A percentile compares a stretch with the other conserved stretches of the same genome.
These are phyloP conservation scores for Actinostola sp. DNA, from an alignment of 92 coral and sea anemone species.

Conservation along the genomic window DNA sequence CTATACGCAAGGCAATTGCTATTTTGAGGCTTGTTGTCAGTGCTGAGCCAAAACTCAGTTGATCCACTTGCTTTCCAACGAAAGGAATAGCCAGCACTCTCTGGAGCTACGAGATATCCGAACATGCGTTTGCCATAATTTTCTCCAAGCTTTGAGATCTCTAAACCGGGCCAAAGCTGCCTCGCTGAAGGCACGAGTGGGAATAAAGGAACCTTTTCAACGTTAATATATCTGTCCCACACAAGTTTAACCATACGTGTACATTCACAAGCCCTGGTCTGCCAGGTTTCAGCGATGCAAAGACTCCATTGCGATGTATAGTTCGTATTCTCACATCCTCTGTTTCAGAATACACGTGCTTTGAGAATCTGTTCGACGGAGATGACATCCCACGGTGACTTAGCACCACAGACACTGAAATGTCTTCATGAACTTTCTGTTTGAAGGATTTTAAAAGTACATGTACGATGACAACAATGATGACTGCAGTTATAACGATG, in stretches of 20 bases:
- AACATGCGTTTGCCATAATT: slow-evolving; percentile 76
- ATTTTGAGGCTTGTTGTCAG: slow-evolving; percentile 47
- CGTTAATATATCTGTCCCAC: slow-evolving; percentile 64
- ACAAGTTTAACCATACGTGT: slow-evolving; percentile 73
- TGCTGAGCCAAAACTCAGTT: slow-evolving; percentile 80
- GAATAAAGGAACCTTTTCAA: slow-evolving; percentile 54
- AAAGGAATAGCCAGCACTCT: slow-evolving; percentile 46
- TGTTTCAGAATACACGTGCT: neutral
- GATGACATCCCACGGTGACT: slow-evolving; percentile 3
- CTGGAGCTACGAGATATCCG: slow-evolving; percentile 61
- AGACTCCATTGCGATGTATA: neutral
- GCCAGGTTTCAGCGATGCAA: slow-evolving; percentile 9
- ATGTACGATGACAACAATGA: no score
- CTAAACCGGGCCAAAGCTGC: slow-evolving; percentile 28
- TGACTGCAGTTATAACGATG: no score
- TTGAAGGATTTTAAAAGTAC: no score
- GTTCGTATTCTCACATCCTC: neutral
- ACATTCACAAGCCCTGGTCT: slow-evolving; percentile 52
- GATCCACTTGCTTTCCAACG: slow-evolving; percentile 59
- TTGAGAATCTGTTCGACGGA: neutral
- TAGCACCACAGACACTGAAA: slow-evolving; percentile 4
- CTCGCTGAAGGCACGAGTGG: slow-evolving; percentile 75
- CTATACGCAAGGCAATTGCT: slow-evolving; percentile 32
- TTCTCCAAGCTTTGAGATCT: slow-evolving; percentile 21
- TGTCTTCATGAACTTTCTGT: no score